phyloP scores from a whole-genome alignment of 2,888 invertebrate genomes.

The Agrilus cyanescens region DNA sequence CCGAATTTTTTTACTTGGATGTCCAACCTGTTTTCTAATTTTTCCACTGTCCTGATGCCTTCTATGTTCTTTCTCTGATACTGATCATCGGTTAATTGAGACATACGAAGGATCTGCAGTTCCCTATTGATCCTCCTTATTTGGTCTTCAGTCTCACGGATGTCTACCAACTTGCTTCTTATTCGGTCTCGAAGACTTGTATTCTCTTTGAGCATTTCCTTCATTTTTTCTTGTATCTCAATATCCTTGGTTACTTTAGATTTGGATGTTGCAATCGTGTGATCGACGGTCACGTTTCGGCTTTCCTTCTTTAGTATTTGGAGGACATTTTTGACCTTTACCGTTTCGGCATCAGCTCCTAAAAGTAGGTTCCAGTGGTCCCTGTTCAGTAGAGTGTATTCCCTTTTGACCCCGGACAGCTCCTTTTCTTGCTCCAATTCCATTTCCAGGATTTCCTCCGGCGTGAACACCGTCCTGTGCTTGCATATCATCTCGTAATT shows the following conservation, averaged over 20 bases:
- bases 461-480: no score
- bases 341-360: background rate
- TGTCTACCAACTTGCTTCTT: background rate
- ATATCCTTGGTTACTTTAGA: background rate
- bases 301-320: background rate
- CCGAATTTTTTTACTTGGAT: slow-evolving; percentile 68
- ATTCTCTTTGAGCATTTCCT: no score
- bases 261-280: background rate
- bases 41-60: slow-evolving; percentile 45
- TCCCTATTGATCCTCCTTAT: background rate
- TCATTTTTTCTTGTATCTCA: no score
- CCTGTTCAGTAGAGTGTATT: no score
- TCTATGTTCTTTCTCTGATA: slow-evolving; percentile 38
- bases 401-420: no score
- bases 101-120: slow-evolving; percentile 25
- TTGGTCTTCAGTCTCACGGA: background rate
- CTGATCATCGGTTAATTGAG: slow-evolving; percentile 37
- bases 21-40: slow-evolving; percentile 63
- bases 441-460: no score
- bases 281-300: background rate
- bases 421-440: no score
- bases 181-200: no score
- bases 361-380: background rate
- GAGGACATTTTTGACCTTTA: background rate
- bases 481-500: no score